Evolutionary conservation across 2,888 invertebrate genomes (phyloP).

Genomic region (Scelioninae gen. 1): DNA sequence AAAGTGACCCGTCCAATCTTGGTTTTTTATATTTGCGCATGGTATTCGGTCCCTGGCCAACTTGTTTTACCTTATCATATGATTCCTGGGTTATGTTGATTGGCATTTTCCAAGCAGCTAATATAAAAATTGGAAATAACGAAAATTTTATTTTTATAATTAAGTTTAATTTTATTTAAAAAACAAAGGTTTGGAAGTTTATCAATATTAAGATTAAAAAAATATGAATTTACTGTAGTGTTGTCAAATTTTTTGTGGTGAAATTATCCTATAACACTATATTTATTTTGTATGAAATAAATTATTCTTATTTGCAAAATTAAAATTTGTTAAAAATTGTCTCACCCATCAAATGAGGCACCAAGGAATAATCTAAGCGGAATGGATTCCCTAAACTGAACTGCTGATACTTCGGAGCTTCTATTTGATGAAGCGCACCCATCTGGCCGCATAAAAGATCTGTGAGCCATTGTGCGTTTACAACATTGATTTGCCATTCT

Average conservation of each 20-base stretch:
- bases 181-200: too few relatives aligned
- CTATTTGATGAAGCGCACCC: conserved; percentile 91
- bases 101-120: conserved; percentile 97
- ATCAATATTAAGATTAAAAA: too few relatives aligned
- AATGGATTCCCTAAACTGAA: conserved; percentile 92
- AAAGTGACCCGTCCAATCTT: conserved; percentile 79
- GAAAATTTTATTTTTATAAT: conserved; percentile 41
- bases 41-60: conserved; percentile 84
- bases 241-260: too few relatives aligned
- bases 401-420: conserved; percentile 94
- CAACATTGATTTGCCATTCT: conserved; percentile 96
- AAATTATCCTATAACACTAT: too few relatives aligned
- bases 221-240: too few relatives aligned
- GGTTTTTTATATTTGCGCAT: conserved; percentile 83
- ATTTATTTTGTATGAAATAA: too few relatives aligned
- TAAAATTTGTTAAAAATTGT: too few relatives aligned
- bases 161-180: too few relatives aligned
- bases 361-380: conserved; percentile 93
- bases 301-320: neutral
- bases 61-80: conserved; percentile 92
- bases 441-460: conserved; percentile 96
- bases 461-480: conserved; percentile 96
- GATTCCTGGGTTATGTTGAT: conserved; percentile 95
- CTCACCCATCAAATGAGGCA: conserved; percentile 95
- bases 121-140: too few relatives aligned